Percentiles rank a stretch among this genome's conserved stretches.
Conservation (phyloP, 2,797 vertebrate genomes). For the Sebastes baramenuke region DNA sequence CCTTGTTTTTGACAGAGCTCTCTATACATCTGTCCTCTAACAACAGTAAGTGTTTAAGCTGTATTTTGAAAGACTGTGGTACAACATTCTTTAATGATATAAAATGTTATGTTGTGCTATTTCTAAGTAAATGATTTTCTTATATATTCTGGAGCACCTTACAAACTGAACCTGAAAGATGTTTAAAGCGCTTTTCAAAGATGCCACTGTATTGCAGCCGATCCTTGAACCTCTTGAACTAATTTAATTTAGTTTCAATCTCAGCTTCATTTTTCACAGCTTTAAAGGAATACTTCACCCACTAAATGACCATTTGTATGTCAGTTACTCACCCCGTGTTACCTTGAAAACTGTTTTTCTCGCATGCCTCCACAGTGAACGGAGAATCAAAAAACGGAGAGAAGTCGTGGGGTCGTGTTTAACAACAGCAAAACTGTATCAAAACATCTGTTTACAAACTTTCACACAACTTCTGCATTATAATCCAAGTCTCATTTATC, state of each 20-base stretch:
- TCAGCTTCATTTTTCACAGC: neutral
- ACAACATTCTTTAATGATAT: neutral
- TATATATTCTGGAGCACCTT: neutral
- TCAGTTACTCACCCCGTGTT: no score
- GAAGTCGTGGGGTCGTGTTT: neutral
- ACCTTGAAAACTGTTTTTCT: no score
- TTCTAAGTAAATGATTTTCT: neutral
- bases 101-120: neutral
- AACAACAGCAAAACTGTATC: neutral
- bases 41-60: neutral
- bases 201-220: neutral
- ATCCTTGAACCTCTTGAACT: neutral
- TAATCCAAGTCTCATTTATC: neutral
- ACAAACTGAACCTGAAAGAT: neutral
- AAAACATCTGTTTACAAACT: neutral
- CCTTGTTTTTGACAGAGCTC: slow-evolving; percentile 46
- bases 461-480: neutral
- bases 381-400: rapidly evolving
- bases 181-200: neutral
- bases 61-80: neutral
- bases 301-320: neutral
- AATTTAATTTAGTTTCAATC: slow-evolving; percentile 21
- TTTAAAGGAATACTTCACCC: neutral
- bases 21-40: slow-evolving; percentile 21
- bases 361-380: neutral